phyloP scores from a whole-genome alignment of 2,113 vertebrate genomes.

The Gila orcuttii region DNA sequence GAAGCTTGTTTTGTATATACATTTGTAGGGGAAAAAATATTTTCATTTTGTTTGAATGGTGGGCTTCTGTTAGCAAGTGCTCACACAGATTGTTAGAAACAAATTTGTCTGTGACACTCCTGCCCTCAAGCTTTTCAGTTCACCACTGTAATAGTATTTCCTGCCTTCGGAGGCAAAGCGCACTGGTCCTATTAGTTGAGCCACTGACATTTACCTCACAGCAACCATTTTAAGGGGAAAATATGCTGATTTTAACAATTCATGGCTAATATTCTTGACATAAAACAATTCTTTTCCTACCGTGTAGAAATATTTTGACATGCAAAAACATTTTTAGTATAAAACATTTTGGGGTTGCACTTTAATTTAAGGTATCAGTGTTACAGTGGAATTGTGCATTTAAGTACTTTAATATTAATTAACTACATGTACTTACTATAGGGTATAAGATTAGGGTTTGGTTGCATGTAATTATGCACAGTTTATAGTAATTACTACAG shows the following conservation, averaged over 20 bases:
- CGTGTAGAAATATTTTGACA: not conserved
- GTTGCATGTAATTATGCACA: too few relatives aligned
- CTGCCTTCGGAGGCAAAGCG: not conserved
- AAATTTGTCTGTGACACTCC: not conserved
- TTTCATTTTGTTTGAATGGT: not conserved
- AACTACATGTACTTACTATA: too few relatives aligned
- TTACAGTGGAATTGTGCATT: too few relatives aligned
- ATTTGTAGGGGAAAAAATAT: not conserved
- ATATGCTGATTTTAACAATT: not conserved
- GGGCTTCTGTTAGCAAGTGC: not conserved
- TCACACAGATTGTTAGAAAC: not conserved
- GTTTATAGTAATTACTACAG: too few relatives aligned
- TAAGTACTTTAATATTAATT: too few relatives aligned
- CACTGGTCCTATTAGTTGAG: not conserved
- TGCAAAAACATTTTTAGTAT: not conserved
- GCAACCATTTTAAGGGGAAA: not conserved
- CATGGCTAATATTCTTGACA: slow-evolving; percentile 7
- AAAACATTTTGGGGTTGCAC: not conserved
- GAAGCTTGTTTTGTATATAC: not conserved
- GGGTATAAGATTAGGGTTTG: too few relatives aligned
- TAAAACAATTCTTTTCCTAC: not conserved
- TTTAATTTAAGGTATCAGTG: too few relatives aligned
- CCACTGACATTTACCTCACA: slow-evolving; percentile 18
- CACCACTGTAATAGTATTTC: not conserved
- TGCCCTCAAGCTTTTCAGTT: slow-evolving; percentile 6